Evolutionary conservation across 2,113 vertebrate genomes (phyloP), one percentile per base, ranked within the genome.

Genomic region (Amphiprion ocellaris): DNA sequence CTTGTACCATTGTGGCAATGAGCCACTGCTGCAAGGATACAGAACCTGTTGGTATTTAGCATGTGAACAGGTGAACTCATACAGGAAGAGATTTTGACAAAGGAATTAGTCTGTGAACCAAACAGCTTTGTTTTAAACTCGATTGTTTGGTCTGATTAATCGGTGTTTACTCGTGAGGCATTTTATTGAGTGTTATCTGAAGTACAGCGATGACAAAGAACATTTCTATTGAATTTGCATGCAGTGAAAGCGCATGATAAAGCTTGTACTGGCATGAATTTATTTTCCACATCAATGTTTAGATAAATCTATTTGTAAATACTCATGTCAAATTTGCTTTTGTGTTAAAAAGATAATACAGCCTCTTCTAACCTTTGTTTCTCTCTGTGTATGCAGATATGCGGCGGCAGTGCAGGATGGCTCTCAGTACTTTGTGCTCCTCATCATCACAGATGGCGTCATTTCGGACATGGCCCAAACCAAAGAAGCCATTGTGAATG

Each of bases 391-490:
- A 1, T 60, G 56, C 85, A 98, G 97, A 69, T 95, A 95, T 1
- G 97, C 97, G 0, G 95, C 97, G 0, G 94, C 95, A 0, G 97
- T 97, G 73, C 96, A 97, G 90, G 97, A 98, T 0, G 97, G 97
- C 49, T 97, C 97, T 14, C 97, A 98, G 94, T 98, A 98, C 90
- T 98, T 97, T 0, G 94, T 99, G 74, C 95, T 99, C 56, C 97
- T 98, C 87, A 98, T 99, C 94, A 97, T 99, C 93, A 99, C 97
- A 0, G 97, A 99, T 0, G 97, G 97, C 0, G 97, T 98, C 89
- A 99, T 99, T 84, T 99, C 97, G 0, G 97, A 99, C 92, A 99
- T 99, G 97, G 96, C 97, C 0, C 97, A 98, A 93, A 99, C 97
- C 86, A 99, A 99, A 95, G 97, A 99, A 91, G 97, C 97, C 82